Percentiles rank a stretch among this genome's conserved stretches.
Evolutionary conservation across 37 sponge, comb jelly and placozoan genomes (phyloP).

Genomic region (Haliclona indistincta): DNA sequence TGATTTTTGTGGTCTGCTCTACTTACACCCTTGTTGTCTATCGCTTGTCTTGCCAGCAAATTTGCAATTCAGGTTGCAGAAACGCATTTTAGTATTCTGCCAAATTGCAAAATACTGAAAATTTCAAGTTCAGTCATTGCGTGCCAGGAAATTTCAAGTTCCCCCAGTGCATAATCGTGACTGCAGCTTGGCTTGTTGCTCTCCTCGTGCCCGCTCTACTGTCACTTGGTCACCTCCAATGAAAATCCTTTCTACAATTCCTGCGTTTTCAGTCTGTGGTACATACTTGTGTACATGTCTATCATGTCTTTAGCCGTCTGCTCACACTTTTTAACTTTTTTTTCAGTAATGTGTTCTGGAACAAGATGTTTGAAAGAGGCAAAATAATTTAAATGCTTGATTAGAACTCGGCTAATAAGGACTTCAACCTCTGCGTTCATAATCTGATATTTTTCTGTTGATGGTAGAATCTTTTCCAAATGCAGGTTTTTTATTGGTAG

Average conservation of each 20-base stretch:
- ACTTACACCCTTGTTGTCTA: too few species aligned
- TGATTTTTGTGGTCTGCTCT: too few species aligned
- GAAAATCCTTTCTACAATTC: neutral
- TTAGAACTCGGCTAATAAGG: neutral
- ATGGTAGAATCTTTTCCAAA: neutral
- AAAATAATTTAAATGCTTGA: neutral
- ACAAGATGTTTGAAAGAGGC: too few species aligned
- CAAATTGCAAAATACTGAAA: too few species aligned
- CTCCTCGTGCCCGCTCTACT: neutral
- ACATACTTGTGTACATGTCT: neutral
- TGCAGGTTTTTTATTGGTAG: neutral
- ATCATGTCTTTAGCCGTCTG: neutral
- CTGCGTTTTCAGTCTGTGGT: too few species aligned
- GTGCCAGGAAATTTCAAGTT: too few species aligned
- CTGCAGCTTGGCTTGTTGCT: neutral
- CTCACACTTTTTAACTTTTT: neutral
- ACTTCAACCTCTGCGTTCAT: neutral
- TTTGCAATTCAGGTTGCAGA: too few species aligned
- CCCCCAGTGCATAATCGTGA: too few species aligned
- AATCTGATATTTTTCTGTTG: neutral
- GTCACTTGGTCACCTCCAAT: constrained; percentile 29
- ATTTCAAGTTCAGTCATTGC: too few species aligned
- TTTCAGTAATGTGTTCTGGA: constrained; percentile 1
- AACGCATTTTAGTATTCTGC: too few species aligned
- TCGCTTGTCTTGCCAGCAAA: too few species aligned